Evolutionary conservation across 1,140 invertebrate genomes (phyloP), one percentile per base, ranked within the genome.

Genomic region (Eciton burchellii): DNA sequence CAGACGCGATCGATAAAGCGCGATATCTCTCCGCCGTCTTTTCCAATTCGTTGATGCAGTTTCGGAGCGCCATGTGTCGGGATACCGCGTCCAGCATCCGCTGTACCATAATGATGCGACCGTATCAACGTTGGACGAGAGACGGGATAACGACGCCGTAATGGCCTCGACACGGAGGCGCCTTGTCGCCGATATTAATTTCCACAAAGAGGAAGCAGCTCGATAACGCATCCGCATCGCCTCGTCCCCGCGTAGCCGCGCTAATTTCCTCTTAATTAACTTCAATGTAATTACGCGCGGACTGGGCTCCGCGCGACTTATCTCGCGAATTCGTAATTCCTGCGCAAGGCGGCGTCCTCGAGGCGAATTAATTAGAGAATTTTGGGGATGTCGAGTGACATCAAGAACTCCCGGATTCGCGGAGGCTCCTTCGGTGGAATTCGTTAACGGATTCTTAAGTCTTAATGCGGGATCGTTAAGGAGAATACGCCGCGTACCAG

Each of bases 381-480:
- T 79, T 68, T 24, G n/a, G 9, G 21, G 21, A 2, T 0, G 12
- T 76, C 12, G 9, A 8, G 29, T n/a, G n/a, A 16, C 3, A 3
- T 11, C 11, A 43, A 29, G 6, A 29, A 47, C 19, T 29, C 52
- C 49, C 47, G 3, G 49, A 9, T 35, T 45, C 62, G 14, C 35
- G 43, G 19, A 41, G 60, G 29, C 63, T 52, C 16, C 16, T 29
- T 8, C 35, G 21, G 12, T 68, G 14, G 21, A 16, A 77, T 35
- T 70, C 52, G 74, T 79, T 79, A 79, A 79, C 63, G 62, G 62
- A 77, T 21, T 79, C 49, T 79, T 43, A 79, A 68, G 52, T 26
- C 63, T 70, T 70, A 68, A 79, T 79, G 63, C 12, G 26, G 26
- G 49, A 26, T 70, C 74, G 24, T 79, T 79, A 70, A 56, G 52